phyloP scores from a whole-genome alignment of 2,797 vertebrate species.

The Todus mexicanus region DNA sequence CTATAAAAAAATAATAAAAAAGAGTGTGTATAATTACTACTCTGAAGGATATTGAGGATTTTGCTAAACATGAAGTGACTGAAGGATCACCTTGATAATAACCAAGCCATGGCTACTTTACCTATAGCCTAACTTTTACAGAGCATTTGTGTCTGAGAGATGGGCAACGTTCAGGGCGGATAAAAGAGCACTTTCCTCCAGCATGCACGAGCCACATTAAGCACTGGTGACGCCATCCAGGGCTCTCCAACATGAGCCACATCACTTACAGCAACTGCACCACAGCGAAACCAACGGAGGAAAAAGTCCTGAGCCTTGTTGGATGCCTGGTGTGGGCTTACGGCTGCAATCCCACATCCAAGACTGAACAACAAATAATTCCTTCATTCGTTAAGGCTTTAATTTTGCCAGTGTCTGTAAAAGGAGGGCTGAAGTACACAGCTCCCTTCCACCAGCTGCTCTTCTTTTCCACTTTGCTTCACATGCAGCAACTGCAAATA shows the following conservation, averaged over 20 bases:
- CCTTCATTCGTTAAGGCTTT: background rate
- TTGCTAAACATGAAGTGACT: background rate
- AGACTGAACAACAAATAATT: background rate
- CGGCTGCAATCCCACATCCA: background rate
- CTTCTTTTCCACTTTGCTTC: background rate
- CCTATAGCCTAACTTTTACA: background rate
- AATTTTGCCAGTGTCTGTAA: background rate
- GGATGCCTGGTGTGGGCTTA: fast-evolving
- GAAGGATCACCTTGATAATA: background rate
- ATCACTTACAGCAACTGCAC: background rate
- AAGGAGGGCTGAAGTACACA: background rate
- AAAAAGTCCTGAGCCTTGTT: background rate
- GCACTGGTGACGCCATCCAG: background rate
- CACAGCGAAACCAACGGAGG: fast-evolving
- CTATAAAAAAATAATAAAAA: background rate
- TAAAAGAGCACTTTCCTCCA: background rate
- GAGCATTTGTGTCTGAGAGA: background rate
- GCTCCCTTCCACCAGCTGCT: background rate
- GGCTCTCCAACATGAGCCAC: background rate
- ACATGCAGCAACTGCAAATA: background rate
- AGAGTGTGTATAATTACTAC: background rate
- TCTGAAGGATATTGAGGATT: background rate
- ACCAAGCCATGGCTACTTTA: background rate
- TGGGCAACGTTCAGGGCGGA: background rate
- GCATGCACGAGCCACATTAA: fast-evolving